Evolutionary conservation across 2,888 invertebrate genomes (phyloP).

Genomic region (Leucoma salicis): DNA sequence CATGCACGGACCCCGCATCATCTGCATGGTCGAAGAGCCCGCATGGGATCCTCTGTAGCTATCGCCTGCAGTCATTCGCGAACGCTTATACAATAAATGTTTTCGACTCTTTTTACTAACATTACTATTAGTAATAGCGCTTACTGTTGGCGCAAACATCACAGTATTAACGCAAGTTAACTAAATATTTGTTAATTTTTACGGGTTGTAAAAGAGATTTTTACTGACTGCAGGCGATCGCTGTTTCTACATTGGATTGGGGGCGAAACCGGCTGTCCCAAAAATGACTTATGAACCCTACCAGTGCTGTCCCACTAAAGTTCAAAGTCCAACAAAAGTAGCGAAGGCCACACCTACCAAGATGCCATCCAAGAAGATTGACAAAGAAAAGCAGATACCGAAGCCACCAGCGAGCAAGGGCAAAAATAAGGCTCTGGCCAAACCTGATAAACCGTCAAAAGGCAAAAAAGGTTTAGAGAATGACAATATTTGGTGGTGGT

Average conservation of each 20-base stretch:
- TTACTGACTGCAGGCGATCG: slow-evolving; percentile 97
- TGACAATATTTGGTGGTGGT: slow-evolving; percentile 93
- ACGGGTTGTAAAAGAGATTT: slow-evolving; percentile 87
- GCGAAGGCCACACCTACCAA: slow-evolving; percentile 86
- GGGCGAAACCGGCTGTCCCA: slow-evolving; percentile 90
- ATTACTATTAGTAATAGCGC: slow-evolving; percentile 73
- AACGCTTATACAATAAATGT: slow-evolving; percentile 77
- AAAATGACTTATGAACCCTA: slow-evolving; percentile 92
- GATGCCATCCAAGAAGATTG: slow-evolving; percentile 82
- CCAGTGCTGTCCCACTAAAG: slow-evolving; percentile 95
- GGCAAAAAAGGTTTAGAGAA: slow-evolving; percentile 92
- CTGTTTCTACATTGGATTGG: slow-evolving; percentile 98
- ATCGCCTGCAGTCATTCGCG: slow-evolving; percentile 86
- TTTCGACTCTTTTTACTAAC: slow-evolving; percentile 79
- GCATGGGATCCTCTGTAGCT: slow-evolving; percentile 79
- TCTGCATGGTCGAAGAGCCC: slow-evolving; percentile 78
- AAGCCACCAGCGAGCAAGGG: slow-evolving; percentile 58
- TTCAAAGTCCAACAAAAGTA: slow-evolving; percentile 89
- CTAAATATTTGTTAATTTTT: slow-evolving; percentile 62
- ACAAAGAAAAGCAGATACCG: slow-evolving; percentile 67
- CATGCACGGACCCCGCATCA: slow-evolving; percentile 46
- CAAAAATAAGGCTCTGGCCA: slow-evolving; percentile 78
- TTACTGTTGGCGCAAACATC: slow-evolving; percentile 66
- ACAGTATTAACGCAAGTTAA: slow-evolving; percentile 78
- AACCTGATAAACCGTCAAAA: slow-evolving; percentile 82